Evolutionary conservation across 2,888 invertebrate genomes (phyloP).

Genomic region (Leuctra nigra): DNA sequence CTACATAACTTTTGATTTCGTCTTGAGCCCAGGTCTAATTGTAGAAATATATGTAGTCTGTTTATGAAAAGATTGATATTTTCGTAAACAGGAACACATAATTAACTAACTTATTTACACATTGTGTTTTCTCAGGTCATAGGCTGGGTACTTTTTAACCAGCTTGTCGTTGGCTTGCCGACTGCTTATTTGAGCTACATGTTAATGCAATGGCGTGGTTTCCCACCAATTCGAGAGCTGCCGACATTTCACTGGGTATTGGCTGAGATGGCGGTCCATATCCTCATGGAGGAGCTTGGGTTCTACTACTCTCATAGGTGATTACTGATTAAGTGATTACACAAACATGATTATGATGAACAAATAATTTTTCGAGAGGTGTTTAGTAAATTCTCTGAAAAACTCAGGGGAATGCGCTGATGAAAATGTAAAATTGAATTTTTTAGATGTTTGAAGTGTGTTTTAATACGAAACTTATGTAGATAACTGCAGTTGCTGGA

Average conservation of each 20-base stretch:
- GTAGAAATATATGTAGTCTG: too few relatives aligned
- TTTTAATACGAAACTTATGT: too few relatives aligned
- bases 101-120: neutral
- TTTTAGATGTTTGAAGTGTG: too few relatives aligned
- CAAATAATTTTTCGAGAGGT: too few relatives aligned
- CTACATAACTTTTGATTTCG: too few relatives aligned
- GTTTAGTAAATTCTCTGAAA: too few relatives aligned
- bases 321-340: constrained; percentile 1
- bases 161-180: constrained; percentile 62
- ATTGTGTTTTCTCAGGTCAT: constrained; percentile 47
- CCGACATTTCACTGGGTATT: constrained; percentile 74
- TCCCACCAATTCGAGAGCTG: constrained; percentile 56
- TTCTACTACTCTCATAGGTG: constrained; percentile 82
- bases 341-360: too few relatives aligned
- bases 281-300: constrained; percentile 69
- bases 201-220: constrained; percentile 60
- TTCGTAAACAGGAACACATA: neutral
- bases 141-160: constrained; percentile 63
- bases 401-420: too few relatives aligned
- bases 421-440: too few relatives aligned
- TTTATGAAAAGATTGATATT: neutral
- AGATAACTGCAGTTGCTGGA: too few relatives aligned
- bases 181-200: constrained; percentile 53
- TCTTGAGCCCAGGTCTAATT: too few relatives aligned
- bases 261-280: constrained; percentile 63